phyloP scores from a whole-genome alignment of 2,113 vertebrate genomes.

The Zootoca vivipara region DNA sequence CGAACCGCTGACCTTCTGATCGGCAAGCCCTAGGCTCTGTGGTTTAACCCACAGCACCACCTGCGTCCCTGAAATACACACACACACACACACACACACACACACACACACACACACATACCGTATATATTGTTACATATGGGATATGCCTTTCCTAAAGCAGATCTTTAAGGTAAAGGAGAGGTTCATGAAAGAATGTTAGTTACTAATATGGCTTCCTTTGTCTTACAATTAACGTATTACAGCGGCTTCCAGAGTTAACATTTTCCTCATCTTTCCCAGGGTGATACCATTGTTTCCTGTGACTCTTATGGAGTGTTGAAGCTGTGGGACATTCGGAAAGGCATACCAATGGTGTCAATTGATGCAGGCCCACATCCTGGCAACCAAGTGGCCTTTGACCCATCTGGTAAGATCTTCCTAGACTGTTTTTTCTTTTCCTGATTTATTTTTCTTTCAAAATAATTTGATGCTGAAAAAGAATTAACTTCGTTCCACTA shows the following conservation, averaged over 20 bases:
- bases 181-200: not conserved
- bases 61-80: no score
- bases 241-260: not conserved
- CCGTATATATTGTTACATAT: no score
- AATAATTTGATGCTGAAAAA: not conserved
- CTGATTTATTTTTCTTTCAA: constrained; percentile 6
- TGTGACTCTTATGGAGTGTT: constrained; percentile 77
- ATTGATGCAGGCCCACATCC: constrained; percentile 77
- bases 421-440: not conserved
- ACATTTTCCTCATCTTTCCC: constrained; percentile 28
- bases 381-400: constrained; percentile 83
- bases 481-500: not conserved
- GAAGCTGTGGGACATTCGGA: constrained; percentile 85
- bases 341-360: constrained; percentile 55
- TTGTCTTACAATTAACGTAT: not conserved
- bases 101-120: no score
- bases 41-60: no score
- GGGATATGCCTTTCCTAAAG: not conserved
- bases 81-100: no score
- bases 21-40: no score
- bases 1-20: no score
- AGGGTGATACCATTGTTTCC: constrained; percentile 80
- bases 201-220: not conserved
- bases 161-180: not conserved
- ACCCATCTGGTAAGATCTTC: constrained; percentile 71